A percentile compares a stretch with the other conserved stretches of the same genome.
These are phyloP conservation scores for Passer domesticus DNA, from an alignment of 2,113 vertebrate genomes.

Conservation along the genomic window DNA sequence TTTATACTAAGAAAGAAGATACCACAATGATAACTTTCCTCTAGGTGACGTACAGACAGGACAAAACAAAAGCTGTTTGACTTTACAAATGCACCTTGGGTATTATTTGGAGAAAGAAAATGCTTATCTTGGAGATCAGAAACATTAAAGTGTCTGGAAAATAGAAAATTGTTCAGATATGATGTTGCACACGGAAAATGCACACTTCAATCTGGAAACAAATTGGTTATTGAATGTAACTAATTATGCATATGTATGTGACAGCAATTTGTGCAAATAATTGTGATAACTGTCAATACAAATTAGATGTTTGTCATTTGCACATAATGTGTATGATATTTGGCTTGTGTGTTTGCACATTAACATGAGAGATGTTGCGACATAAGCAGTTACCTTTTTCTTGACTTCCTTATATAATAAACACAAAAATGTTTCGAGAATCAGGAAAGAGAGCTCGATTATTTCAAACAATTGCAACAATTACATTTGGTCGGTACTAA, in stretches of 20 bases:
- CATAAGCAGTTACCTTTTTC: not conserved
- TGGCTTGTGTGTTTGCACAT: not conserved
- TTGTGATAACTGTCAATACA: not conserved
- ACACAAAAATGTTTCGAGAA: not conserved
- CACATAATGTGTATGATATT: not conserved
- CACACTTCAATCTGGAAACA: not conserved
- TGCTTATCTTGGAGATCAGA: not conserved
- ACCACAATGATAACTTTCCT: not conserved
- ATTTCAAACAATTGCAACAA: slow-evolving; percentile 36
- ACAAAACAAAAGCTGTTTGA: not conserved
- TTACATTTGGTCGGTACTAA: slow-evolving; percentile 23
- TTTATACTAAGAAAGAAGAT: not conserved
- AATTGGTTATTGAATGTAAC: not conserved
- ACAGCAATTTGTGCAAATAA: slow-evolving; percentile 17
- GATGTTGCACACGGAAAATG: not conserved
- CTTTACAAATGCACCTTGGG: not conserved
- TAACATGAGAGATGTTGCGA: not conserved
- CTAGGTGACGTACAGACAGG: not conserved
- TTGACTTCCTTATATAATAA: not conserved
- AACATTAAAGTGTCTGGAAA: not conserved
- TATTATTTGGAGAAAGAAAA: not conserved
- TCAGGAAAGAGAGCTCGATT: not conserved
- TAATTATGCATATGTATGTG: not conserved
- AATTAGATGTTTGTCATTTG: slow-evolving; percentile 6
- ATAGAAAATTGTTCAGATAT: not conserved